Base-by-base conservation (phyloP, 2,113 vertebrate genomes). In the Glareola pratincola region DNA sequence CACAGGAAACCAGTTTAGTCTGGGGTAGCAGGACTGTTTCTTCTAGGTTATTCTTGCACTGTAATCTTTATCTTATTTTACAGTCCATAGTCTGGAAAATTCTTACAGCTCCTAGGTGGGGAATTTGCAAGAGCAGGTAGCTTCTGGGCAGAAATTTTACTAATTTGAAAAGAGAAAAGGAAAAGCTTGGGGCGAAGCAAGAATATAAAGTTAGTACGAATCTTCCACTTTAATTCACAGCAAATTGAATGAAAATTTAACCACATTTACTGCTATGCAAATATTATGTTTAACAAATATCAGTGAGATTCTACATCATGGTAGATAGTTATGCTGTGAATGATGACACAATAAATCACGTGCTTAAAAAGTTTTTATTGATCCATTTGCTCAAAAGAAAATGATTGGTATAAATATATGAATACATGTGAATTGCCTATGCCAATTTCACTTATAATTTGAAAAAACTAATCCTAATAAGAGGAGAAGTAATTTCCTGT, bases 341-440 rank as follows among this genome's bases (percentile, higher is more conserved):
- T 51, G 45, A 92, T 94, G 63, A 36, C 8, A 72, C 43, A 62
- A 37, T 90, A 96, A 95, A 95, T 92, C 6, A 50, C 41, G 9
- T n/a, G 29, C 59, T 90, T 91, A 95, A 92, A 47, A 69, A 77
- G 12, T 54, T 72, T 73, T 59, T 75, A 89, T 95, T 88, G 73
- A 90, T 94, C 73, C 85, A 53, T 54, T 83, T 95, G 23, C 93
- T 89, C 67, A 71, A 72, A 82, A 75, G 37, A 77, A 96, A 92
- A 88, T 93, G 0, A 81, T 83, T 93, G 92, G 8, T 30, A 4
- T 75, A 78, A 87, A 74, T 83, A 84, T 48, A 80, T 41, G 21
- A 88, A 77, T 85, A 62, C 32, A 78, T 53, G n/a, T 60, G 29
- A 91, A 30, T 89, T 69, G 18, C 50, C 69, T 90, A 26, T 85